Evolutionary conservation across 2,797 vertebrate species (phyloP), one percentile per base, ranked within the genome.

Genomic region (Galaxias olidus): DNA sequence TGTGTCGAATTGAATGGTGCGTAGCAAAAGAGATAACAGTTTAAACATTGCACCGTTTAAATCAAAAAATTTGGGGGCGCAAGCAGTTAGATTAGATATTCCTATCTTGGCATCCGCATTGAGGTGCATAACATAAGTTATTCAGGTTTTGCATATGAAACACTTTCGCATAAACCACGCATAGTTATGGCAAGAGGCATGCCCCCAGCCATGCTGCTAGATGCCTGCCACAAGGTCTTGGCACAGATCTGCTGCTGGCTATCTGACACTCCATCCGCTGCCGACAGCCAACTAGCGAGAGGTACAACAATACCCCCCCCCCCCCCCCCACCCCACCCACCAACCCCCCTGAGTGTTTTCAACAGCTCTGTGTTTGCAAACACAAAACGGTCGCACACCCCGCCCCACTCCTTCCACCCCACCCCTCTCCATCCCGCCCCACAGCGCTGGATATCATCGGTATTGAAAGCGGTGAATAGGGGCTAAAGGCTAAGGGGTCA

Each of bases 321-420:
- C 30, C 30, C 30, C 30, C 2, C 30, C 30, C 30, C 30, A 2
- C 30, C 2, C 30, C 30, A 30, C 30, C 30, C 30, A 78, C 79
- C 79, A 80, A 56, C 17, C 79, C 72, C 76, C 78, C 66, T 13
- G 73, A 71, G 84, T 72, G 75, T 66, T 63, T 86, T 84, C 59
- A 86, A 48, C 43, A 0, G 63, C 72, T 72, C 43, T 14, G 63
- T 75, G 53, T 68, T 81, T 70, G 82, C 74, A 80, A 69, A 82
- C 46, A 8, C 66, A 19, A 67, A 47, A 10, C 6, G 6, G 6
- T 6, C 30, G 30, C 30, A 30, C 30, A 30, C 52, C 52, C n/a
- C n/a, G 11, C 10, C 47, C 20, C 40, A 40, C 52, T 42, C n/a
- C 12, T 14, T 6, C 47, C 20, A 40, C 52, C 52, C n/a, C 12